phyloP scores from a whole-genome alignment of 2,797 vertebrate genomes.

The Ceyx erithaca region DNA sequence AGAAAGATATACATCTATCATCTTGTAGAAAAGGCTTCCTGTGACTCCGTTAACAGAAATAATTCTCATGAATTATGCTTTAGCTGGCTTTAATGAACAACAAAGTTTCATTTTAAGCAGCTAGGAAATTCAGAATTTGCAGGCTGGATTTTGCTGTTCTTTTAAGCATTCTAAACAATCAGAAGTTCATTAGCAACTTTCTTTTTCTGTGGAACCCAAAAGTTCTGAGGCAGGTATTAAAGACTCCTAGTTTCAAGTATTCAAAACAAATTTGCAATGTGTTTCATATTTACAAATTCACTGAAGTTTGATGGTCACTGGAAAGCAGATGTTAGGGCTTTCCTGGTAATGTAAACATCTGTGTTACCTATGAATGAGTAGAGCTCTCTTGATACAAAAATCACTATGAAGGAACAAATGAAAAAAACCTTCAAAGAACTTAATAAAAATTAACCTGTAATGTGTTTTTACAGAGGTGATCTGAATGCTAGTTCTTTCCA shows the following conservation, averaged over 20 bases:
- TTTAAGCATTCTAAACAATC: not conserved
- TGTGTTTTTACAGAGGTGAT: not conserved
- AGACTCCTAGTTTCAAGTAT: not conserved
- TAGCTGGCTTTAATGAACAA: not conserved
- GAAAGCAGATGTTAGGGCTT: conserved; percentile 34
- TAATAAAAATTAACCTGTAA: conserved; percentile 44
- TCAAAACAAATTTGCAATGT: not conserved
- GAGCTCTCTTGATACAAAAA: conserved; percentile 2
- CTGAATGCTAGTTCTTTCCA: conserved; percentile 3
- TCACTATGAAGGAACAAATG: not conserved
- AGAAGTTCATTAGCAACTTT: not conserved
- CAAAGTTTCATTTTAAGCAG: not conserved
- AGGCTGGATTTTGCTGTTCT: not conserved
- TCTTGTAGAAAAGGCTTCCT: not conserved
- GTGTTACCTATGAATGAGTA: not conserved
- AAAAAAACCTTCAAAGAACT: conserved; percentile 23
- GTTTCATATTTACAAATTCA: conserved; percentile 36
- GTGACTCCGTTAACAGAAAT: not conserved
- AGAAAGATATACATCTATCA: not conserved
- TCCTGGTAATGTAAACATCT: conserved; percentile 7
- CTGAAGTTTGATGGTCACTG: not conserved
- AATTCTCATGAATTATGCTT: not conserved
- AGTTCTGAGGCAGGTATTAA: conserved; percentile 13
- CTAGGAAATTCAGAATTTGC: not conserved
- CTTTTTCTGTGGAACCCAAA: not conserved